Evolutionary conservation across 2,888 invertebrate species (phyloP).

Genomic region (Patella ulyssiponensis): DNA sequence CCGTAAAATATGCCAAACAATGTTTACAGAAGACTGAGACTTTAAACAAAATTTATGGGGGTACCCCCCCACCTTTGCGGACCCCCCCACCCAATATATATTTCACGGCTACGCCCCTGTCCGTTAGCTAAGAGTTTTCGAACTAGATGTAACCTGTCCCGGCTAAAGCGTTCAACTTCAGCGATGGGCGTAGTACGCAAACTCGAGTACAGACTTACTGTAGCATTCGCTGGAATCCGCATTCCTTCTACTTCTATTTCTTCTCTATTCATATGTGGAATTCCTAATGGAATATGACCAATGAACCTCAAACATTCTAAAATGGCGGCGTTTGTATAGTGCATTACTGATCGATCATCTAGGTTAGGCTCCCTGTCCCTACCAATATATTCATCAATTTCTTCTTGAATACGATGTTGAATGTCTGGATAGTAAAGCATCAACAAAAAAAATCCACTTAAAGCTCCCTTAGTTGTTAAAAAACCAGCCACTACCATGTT

Average conservation of each 20-base stretch:
- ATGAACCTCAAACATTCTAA: neutral
- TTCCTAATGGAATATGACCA: neutral
- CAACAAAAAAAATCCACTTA: constrained; percentile 1
- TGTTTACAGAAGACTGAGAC: no score
- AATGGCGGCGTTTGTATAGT: neutral
- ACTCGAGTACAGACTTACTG: neutral
- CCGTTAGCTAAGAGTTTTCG: no score
- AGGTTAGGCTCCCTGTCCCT: neutral
- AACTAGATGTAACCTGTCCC: no score
- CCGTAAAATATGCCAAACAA: no score
- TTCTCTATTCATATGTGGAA: neutral
- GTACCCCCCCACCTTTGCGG: no score
- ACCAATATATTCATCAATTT: neutral
- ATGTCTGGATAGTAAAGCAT: neutral
- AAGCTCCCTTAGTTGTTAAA: neutral
- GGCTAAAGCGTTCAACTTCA: no score
- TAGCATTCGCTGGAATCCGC: neutral
- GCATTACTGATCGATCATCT: neutral
- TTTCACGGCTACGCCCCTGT: no score
- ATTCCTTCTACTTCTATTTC: neutral
- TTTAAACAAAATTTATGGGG: no score
- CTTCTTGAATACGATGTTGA: neutral
- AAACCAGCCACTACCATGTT: neutral
- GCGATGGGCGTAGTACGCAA: no score
- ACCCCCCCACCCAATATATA: no score